phyloP scores from a whole-genome alignment of 2,113 vertebrate species.

The Machaerirhynchus nigripectus region DNA sequence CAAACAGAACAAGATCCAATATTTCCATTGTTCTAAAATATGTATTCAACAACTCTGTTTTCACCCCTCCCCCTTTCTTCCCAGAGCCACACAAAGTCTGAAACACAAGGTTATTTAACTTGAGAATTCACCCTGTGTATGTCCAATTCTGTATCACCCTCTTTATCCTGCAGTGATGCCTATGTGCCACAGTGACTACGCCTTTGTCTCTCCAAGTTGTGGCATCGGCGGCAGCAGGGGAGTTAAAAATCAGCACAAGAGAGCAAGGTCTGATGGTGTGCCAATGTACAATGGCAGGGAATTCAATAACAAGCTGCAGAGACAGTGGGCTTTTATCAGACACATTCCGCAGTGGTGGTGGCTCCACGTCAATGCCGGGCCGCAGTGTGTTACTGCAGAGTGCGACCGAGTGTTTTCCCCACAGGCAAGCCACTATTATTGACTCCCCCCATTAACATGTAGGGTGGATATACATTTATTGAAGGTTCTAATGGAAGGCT shows the following conservation, averaged over 20 bases:
- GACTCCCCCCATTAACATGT: conserved; percentile 79
- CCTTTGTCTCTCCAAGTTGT: conserved; percentile 53
- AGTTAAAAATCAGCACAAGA: conserved; percentile 51
- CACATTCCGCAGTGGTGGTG: conserved; percentile 62
- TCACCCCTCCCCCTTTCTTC: neutral
- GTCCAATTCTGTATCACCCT: neutral
- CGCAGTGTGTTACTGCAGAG: conserved; percentile 58
- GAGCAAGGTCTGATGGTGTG: conserved; percentile 58
- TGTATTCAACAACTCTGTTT: neutral
- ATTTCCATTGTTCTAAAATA: neutral
- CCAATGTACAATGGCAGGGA: conserved; percentile 49
- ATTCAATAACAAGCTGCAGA: conserved; percentile 69
- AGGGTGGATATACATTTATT: conserved; percentile 80
- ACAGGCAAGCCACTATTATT: conserved; percentile 82
- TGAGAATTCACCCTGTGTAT: neutral
- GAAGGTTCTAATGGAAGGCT: conserved; percentile 87
- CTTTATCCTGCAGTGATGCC: neutral
- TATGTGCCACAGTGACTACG: conserved; percentile 36
- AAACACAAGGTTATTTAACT: neutral
- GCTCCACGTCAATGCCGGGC: conserved; percentile 68
- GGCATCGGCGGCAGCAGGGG: conserved; percentile 12
- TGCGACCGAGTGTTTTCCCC: conserved; percentile 71
- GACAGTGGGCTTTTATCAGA: conserved; percentile 72
- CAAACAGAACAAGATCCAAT: neutral
- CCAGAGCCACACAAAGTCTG: neutral